These are phyloP conservation scores for Haemorhous mexicanus DNA, from an alignment of 2,113 vertebrate species.

Conservation along the genomic window DNA sequence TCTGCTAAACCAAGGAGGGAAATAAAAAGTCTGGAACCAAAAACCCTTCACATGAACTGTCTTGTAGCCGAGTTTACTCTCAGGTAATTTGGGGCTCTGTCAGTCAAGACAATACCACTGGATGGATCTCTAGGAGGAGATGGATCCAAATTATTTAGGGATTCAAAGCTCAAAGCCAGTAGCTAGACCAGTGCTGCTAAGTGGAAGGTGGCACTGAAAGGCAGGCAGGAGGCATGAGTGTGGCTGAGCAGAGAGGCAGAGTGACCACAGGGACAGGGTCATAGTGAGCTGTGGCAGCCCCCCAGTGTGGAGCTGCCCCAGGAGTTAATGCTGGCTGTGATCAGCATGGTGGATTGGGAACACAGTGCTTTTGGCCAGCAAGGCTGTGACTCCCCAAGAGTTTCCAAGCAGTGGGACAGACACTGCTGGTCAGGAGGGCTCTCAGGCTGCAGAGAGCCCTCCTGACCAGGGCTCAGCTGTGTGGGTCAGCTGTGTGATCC, in stretches of 20 bases:
- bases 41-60: neutral
- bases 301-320: neutral
- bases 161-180: neutral
- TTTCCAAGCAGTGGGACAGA: neutral
- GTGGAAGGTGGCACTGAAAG: neutral
- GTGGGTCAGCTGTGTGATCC: neutral
- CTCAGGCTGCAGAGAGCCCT: neutral
- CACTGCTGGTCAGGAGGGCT: neutral
- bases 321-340: neutral
- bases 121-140: neutral
- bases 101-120: neutral
- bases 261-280: no score
- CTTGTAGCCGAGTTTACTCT: neutral
- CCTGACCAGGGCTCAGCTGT: no score
- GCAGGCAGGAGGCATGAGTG: neutral
- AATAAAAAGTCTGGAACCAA: neutral
- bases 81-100: neutral
- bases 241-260: neutral
- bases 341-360: neutral
- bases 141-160: neutral
- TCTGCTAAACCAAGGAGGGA: neutral
- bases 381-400: neutral
- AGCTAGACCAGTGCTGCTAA: neutral
- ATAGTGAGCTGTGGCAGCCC: rapidly evolving
- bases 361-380: neutral